Base-by-base conservation (phyloP, 2,888 invertebrate species). In the Drosophila phalerata region DNA sequence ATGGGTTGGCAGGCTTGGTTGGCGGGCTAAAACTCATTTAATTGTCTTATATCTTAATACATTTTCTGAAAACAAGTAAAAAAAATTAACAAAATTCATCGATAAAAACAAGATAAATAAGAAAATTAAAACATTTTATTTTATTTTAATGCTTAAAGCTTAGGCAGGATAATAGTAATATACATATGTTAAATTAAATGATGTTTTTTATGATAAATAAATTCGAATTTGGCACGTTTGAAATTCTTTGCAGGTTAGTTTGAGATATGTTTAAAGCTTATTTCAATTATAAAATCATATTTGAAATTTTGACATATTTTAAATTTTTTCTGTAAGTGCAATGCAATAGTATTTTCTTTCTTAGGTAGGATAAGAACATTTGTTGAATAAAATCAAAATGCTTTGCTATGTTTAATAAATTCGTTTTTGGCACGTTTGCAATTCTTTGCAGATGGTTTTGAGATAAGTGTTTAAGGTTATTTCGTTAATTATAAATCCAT, bases 241-340 rank as follows among this genome's bases (percentile, higher is more conserved):
- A 5, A 15, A n/a, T 38, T 15, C 0, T 38, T 37, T 37, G 2
- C 6, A 3, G 32, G n/a, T 37, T n/a, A 37, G 17, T 40, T 40
- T 40, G 8, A 40, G 17, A 38, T 38, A 22, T 22, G 22, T 17
- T 15, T 19, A 19, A 2, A 11, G 19, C 5, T 11, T 42, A 2
- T 42, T 42, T 19, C 0, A 19, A 19, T 19, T 11, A 9, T 40
- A 10, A 17, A n/a, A n/a, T n/a, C n/a, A 17, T 3, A n/a, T n/a
- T n/a, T n/a, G n/a, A 5, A 1, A 10, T 0, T 3, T 2, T 4
- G 15, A 8, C 5, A 8, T 3, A 38, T 15, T 15, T 15, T 0
- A 5, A n/a, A 15, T 17, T 19, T 19, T 42, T 19, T n/a, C n/a
- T n/a, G n/a, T n/a, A n/a, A n/a, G n/a, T n/a, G n/a, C n/a, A n/a